A percentile compares a stretch with the other conserved stretches of the same genome.
These are phyloP conservation scores for Malacoctenus gilli DNA, from an alignment of 2,797 vertebrate genomes.

Conservation along the genomic window DNA sequence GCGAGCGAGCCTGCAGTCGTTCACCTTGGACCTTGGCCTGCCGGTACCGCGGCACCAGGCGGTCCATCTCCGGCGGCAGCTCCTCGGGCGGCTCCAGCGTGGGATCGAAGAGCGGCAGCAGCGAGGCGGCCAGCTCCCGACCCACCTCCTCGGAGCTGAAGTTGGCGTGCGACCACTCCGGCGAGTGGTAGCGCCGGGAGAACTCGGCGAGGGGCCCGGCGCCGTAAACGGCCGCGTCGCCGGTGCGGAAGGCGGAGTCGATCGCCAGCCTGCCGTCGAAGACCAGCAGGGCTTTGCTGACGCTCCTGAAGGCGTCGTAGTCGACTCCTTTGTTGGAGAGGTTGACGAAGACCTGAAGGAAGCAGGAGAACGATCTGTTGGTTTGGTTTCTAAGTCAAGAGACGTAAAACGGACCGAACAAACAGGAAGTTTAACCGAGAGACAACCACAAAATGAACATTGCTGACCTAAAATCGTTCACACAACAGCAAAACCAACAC, in stretches of 20 bases:
- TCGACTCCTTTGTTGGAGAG: conserved; percentile 85
- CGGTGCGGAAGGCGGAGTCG: conserved; percentile 83
- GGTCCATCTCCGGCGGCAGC: conserved; percentile 59
- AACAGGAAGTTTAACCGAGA: too few relatives aligned
- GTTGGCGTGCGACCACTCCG: conserved; percentile 83
- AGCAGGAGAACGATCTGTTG: neutral
- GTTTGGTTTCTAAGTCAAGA: neutral
- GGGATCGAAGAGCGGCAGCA: conserved; percentile 87
- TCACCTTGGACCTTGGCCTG: conserved; percentile 87
- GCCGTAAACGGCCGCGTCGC: conserved; percentile 82
- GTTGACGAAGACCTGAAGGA: conserved; percentile 86
- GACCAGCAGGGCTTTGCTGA: conserved; percentile 86
- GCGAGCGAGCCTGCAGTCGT: too few relatives aligned
- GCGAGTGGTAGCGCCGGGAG: conserved; percentile 82
- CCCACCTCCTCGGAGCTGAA: conserved; percentile 92
- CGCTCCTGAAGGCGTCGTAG: conserved; percentile 82
- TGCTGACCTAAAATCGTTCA: too few relatives aligned
- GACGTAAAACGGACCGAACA: too few relatives aligned
- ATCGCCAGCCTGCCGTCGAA: conserved; percentile 90
- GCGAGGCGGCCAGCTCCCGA: conserved; percentile 82
- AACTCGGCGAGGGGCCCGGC: conserved; percentile 92
- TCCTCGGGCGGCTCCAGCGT: conserved; percentile 61
- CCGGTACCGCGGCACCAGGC: conserved; percentile 84
- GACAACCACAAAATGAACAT: too few relatives aligned
- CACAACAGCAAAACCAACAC: too few relatives aligned